Percentiles rank a stretch among this genome's conserved stretches.
Conservation (phyloP, 2,888 invertebrate species). For the Athalia cordata region DNA sequence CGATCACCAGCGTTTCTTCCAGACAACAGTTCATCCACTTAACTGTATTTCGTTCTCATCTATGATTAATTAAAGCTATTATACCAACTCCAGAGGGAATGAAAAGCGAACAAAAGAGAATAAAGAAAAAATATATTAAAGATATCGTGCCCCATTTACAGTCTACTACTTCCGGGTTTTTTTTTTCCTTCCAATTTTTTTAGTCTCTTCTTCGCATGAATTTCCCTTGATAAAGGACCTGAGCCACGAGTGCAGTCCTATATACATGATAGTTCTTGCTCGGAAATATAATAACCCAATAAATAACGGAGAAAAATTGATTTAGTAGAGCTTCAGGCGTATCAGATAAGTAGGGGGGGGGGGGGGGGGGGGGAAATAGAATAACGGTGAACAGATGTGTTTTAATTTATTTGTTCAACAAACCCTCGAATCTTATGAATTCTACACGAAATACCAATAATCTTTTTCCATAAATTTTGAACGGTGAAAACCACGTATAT, state of each 20-base stretch:
- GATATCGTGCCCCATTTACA: not conserved
- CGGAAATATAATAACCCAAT: conserved; percentile 15
- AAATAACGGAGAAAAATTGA: conserved; percentile 23
- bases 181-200: not conserved
- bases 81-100: no score
- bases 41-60: no score
- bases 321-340: not conserved
- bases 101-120: no score
- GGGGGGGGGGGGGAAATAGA: not conserved
- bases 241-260: not conserved
- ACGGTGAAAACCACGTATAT: no score
- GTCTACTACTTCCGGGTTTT: not conserved
- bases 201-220: not conserved
- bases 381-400: conserved; percentile 18
- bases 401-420: conserved; percentile 5
- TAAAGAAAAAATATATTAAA: not conserved
- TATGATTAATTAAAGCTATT: no score
- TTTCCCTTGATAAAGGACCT: not conserved
- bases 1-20: not conserved
- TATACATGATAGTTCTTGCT: not conserved
- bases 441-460: not conserved
- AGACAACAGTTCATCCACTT: no score
- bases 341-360: conserved; percentile 13
- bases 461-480: no score
- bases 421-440: not conserved